Percentiles rank a stretch among this genome's conserved stretches.
phyloP scores from a whole-genome alignment of 2,797 vertebrate species.

The Anas georgica region DNA sequence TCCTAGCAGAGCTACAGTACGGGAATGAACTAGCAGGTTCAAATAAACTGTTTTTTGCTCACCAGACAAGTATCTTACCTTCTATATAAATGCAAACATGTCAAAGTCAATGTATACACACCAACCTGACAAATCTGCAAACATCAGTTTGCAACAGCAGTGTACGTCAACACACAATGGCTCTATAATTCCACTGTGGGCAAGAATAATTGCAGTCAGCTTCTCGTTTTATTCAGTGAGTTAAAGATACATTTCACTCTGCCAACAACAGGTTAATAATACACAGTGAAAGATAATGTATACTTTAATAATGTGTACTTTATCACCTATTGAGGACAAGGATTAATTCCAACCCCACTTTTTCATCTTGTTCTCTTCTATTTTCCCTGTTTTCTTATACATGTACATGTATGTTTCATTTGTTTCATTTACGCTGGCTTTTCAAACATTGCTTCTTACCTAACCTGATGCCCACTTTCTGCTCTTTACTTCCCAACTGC shows the following conservation, averaged over 20 bases:
- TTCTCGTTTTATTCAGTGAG: not conserved
- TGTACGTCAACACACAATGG: rapidly evolving
- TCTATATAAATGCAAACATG: not conserved
- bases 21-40: not conserved
- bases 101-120: not conserved
- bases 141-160: not conserved
- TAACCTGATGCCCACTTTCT: not conserved
- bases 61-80: not conserved
- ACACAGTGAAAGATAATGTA: not conserved
- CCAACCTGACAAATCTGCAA: not conserved
- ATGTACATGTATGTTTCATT: too few species aligned
- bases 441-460: not conserved
- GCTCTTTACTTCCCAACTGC: not conserved
- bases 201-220: not conserved
- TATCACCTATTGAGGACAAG: not conserved
- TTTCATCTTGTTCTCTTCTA: not conserved
- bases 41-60: not conserved
- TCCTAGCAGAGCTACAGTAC: not conserved
- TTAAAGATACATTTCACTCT: not conserved
- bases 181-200: not conserved
- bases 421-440: not conserved
- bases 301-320: not conserved
- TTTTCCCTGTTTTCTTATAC: not conserved
- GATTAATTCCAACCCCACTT: not conserved
- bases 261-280: not conserved